Conservation (phyloP, 2,113 vertebrate species). For the Columbina picui region DNA sequence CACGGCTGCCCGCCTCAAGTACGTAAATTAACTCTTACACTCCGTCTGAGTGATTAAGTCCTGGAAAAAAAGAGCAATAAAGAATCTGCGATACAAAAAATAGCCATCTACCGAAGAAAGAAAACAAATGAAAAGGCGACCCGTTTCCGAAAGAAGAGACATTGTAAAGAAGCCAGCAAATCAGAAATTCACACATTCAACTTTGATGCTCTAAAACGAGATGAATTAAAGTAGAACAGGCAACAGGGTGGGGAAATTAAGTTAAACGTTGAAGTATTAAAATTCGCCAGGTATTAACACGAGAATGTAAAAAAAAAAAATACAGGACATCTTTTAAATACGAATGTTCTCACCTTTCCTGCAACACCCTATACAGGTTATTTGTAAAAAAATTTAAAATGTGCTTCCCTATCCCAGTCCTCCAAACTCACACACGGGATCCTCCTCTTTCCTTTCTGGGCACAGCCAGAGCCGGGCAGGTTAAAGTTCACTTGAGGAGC, state of each 20-base stretch:
- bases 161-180: background rate
- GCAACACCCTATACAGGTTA: background rate
- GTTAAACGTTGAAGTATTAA: background rate
- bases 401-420: background rate
- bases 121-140: background rate
- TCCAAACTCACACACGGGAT: background rate
- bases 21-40: background rate
- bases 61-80: background rate
- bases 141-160: background rate
- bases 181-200: background rate
- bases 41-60: too few relatives aligned
- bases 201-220: background rate
- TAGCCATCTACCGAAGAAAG: background rate
- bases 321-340: background rate
- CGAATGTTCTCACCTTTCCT: background rate
- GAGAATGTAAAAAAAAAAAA: background rate
- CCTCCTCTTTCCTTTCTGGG: background rate
- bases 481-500: conserved; percentile 48
- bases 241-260: background rate
- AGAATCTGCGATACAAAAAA: background rate
- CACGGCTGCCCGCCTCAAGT: background rate
- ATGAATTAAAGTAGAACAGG: background rate
- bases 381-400: background rate
- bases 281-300: background rate
- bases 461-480: conserved; percentile 10